Evolutionary conservation across 2,113 vertebrate genomes (phyloP).

Genomic region (Notarius lentiginosus): DNA sequence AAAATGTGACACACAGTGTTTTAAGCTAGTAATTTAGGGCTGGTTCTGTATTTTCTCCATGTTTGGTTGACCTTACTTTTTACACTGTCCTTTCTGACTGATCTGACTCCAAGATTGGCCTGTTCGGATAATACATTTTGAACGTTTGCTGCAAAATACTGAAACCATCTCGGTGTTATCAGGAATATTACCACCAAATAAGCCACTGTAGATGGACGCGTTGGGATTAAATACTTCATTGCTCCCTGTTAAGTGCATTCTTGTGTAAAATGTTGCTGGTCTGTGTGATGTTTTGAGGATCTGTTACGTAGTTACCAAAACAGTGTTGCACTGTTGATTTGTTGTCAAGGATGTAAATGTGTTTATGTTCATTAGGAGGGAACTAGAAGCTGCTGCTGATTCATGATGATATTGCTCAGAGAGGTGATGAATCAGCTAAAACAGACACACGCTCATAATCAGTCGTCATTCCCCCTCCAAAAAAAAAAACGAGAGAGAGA

Average conservation of each 20-base stretch:
- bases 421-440: slow-evolving; percentile 17
- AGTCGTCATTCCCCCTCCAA: neutral
- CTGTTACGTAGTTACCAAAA: neutral
- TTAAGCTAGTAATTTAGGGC: neutral
- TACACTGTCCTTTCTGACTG: neutral
- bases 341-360: slow-evolving; percentile 20
- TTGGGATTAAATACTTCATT: neutral
- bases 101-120: neutral
- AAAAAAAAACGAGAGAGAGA: too few species aligned
- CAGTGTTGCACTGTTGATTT: neutral
- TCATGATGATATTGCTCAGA: slow-evolving; percentile 10
- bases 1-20: too few species aligned
- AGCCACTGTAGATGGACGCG: neutral
- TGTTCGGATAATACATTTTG: neutral
- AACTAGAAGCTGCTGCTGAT: slow-evolving; percentile 31
- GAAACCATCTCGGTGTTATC: neutral
- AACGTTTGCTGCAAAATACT: neutral
- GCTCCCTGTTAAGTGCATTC: neutral
- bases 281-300: neutral
- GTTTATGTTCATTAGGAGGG: slow-evolving; percentile 18
- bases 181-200: neutral
- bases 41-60: neutral
- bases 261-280: neutral
- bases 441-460: slow-evolving; percentile 1
- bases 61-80: neutral